A percentile compares a stretch with the other conserved stretches of the same genome.
phyloP scores from a whole-genome alignment of 2,888 invertebrate species.

The Ectemnius cavifrons region DNA sequence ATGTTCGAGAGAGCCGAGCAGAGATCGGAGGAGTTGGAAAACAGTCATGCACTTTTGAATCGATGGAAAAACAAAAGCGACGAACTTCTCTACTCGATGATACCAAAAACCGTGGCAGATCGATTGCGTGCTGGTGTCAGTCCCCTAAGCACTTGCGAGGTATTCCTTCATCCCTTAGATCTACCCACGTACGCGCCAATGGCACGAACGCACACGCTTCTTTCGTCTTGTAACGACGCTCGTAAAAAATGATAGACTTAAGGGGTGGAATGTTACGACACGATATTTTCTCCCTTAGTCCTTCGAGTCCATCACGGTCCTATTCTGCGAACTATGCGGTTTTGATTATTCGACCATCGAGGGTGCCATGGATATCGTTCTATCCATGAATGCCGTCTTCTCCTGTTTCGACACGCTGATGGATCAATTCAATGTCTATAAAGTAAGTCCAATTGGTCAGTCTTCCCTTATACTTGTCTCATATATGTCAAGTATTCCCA shows the following conservation, averaged over 20 bases:
- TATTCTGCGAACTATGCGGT: slow-evolving; percentile 87
- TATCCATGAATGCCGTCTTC: slow-evolving; percentile 91
- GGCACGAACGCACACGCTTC: not conserved
- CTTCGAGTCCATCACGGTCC: slow-evolving; percentile 87
- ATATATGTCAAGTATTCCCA: not conserved
- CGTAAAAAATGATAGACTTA: no score
- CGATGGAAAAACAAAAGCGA: slow-evolving; percentile 93
- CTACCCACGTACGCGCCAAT: not conserved
- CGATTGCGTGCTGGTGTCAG: slow-evolving; percentile 87
- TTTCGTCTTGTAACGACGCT: not conserved
- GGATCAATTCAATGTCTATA: slow-evolving; percentile 91
- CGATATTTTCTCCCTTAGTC: slow-evolving; percentile 79
- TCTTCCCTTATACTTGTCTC: not conserved
- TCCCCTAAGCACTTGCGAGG: slow-evolving; percentile 90
- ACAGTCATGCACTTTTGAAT: slow-evolving; percentile 87
- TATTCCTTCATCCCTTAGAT: slow-evolving; percentile 57
- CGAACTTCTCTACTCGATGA: slow-evolving; percentile 94
- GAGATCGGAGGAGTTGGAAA: slow-evolving; percentile 87
- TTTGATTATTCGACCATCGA: slow-evolving; percentile 82
- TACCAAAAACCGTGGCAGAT: slow-evolving; percentile 91
- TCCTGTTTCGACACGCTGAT: slow-evolving; percentile 91
- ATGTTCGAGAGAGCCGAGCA: slow-evolving; percentile 91
- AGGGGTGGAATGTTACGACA: no score
- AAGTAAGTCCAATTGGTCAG: slow-evolving; percentile 80
- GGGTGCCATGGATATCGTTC: slow-evolving; percentile 88